These are phyloP conservation scores for Barbus barbus DNA, from an alignment of 2,113 vertebrate genomes.

Conservation along the genomic window DNA sequence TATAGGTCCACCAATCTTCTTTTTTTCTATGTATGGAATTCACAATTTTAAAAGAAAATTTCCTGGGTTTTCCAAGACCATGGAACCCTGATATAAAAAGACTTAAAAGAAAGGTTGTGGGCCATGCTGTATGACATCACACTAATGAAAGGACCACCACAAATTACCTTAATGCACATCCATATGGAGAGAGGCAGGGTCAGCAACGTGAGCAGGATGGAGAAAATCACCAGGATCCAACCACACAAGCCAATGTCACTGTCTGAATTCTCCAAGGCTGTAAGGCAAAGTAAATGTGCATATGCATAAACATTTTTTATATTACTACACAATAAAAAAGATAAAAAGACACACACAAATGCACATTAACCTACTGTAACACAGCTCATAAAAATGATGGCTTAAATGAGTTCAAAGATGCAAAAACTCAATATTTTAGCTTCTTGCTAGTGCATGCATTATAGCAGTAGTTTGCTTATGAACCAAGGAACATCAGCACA, in stretches of 20 bases:
- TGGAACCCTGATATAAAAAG: neutral
- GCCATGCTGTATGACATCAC: too few relatives aligned
- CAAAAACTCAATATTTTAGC: neutral
- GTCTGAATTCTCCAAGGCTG: conserved; percentile 62
- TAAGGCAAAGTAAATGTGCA: neutral
- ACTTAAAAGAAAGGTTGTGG: neutral
- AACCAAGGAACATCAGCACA: too few relatives aligned
- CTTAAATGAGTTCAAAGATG: neutral
- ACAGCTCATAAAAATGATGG: neutral
- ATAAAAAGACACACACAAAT: neutral
- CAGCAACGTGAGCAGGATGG: conserved; percentile 75
- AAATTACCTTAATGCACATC: conserved; percentile 93
- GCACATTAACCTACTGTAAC: neutral
- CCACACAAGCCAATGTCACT: conserved; percentile 79
- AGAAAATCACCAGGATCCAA: conserved; percentile 80
- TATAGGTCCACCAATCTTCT: neutral
- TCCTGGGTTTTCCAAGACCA: neutral
- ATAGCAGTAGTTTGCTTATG: too few relatives aligned
- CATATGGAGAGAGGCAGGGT: conserved; percentile 90
- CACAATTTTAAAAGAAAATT: neutral
- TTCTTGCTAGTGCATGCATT: conserved; percentile 27
- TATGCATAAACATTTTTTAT: neutral
- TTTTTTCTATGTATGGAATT: neutral
- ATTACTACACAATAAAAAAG: neutral
- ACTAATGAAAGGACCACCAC: neutral